Evolutionary conservation across 2,797 vertebrate species (phyloP), one percentile per base, ranked within the genome.

Genomic region (Apogon talboti): DNA sequence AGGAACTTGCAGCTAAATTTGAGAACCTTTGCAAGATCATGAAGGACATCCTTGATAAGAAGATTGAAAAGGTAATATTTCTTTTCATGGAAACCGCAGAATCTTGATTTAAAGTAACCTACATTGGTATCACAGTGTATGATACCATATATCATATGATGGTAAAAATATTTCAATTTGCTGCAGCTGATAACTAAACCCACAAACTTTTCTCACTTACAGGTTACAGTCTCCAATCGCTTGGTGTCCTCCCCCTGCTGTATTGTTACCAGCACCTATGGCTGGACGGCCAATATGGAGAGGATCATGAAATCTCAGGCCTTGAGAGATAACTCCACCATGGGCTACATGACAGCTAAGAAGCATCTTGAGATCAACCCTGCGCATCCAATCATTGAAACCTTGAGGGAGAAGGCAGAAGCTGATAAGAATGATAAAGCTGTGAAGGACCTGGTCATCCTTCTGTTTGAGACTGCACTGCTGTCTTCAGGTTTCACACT

Each of bases 271-370:
- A 97, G 96, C 75, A 97, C 96, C 0, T 98, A 99, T 0, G 97
- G 98, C 63, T 99, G 98, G 98, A 94, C 94, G 0, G 98, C 98
- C n/a, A 99, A 99, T 70, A 98, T 99, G 97, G 97, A 99, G 81
- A 94, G 97, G 66, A 99, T 99, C 84, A 99, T 99, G 98, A 99
- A 99, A 74, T 96, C 97, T 0, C 98, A 99, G 54, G 98, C 97
- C 0, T 71, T 99, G 0, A 91, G 97, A 60, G 98, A 99, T 71
- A 98, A 98, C 91, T 96, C 97, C 13, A 99, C 98, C 0, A 96
- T 99, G 97, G 98, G 96, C 6, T 99, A 98, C 88, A 99, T 99
- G 98, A 96, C 97, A 3, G 97, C 98, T 1, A 99, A 99, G 91
- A 99, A 99, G 28, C 97, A 98, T 35, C 90, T 99, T 40, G 97